These are phyloP conservation scores for Acanthopleura granulata DNA, from an alignment of 2,888 invertebrate genomes.

Conservation along the genomic window DNA sequence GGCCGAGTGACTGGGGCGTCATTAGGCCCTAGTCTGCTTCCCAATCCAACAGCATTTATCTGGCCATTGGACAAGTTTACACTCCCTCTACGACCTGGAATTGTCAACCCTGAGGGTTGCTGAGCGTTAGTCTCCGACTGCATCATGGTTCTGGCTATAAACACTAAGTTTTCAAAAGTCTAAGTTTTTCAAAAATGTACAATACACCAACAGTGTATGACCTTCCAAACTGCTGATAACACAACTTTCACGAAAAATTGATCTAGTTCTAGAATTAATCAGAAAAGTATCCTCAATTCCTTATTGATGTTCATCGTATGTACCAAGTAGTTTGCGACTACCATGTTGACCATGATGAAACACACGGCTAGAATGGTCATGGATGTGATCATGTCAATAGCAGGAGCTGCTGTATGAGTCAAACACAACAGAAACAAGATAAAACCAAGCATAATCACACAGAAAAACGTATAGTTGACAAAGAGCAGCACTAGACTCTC, in stretches of 20 bases:
- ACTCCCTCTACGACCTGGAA: neutral
- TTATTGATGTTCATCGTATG: slow-evolving; percentile 57
- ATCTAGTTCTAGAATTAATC: neutral
- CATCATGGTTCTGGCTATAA: neutral
- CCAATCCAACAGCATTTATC: neutral
- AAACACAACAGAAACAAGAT: slow-evolving; percentile 54
- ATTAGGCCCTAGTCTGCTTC: no score
- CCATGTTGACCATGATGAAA: slow-evolving; percentile 59
- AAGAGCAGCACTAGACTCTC: slow-evolving; percentile 61
- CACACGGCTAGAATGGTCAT: slow-evolving; percentile 56
- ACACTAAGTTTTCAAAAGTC: neutral
- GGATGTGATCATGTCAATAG: slow-evolving; percentile 42
- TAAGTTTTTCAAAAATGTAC: neutral
- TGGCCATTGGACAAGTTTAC: neutral
- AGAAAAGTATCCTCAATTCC: slow-evolving; percentile 35
- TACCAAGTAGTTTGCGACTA: slow-evolving; percentile 62
- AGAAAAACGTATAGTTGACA: slow-evolving; percentile 65
- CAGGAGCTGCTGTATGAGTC: slow-evolving; percentile 42
- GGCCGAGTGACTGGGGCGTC: neutral
- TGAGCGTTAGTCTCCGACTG: neutral
- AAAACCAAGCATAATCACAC: slow-evolving; percentile 48
- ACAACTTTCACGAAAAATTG: neutral
- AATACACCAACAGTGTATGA: neutral
- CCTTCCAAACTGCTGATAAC: neutral
- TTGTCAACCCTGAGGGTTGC: no score